Evolutionary conservation across 2,797 vertebrate species (phyloP), one percentile per base, ranked within the genome.

Genomic region (Craterocephalus amniculus): DNA sequence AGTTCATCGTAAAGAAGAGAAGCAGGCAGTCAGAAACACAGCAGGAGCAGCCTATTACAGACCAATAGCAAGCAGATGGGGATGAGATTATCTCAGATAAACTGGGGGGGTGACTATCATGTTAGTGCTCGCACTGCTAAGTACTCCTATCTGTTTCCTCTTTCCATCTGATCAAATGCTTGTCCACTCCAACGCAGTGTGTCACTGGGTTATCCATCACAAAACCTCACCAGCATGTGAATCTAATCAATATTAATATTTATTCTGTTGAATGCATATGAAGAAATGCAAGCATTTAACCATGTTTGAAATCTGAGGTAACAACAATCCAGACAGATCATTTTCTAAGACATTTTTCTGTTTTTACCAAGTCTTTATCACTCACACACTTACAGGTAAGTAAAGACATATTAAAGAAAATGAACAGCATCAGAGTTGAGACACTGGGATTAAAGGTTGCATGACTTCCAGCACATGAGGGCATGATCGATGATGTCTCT

Each of bases 1-100:
- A 61, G 81, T 78, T 80, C 27, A 9, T 69, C 66, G 68, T 70
- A 58, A 48, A 68, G 74, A 82, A 64, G 62, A 52, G 58, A 79
- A 61, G 80, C 69, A 67, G 80, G 76, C 81, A 72, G 74, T 63
- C 74, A 87, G 81, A 84, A 77, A 87, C 67, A 57, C 83, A 88
- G 86, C 82, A 81, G 78, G 86, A 78, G 65, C 67, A 86, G 88
- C 83, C 83, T 83, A 86, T 89, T 88, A 85, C 60, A 72, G 83
- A 83, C 70, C 90, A 65, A 81, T 63, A 56, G 79, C 66, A 79
- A 89, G 84, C 91, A 92, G 91, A 93, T 92, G 91, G 92, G 88
- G 77, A 91, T 87, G 87, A 89, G 90, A 92, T 92, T 90, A 92
- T 88, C 87, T 89, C 86, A 90, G 84, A 70, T 61, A 82, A 84